These are phyloP conservation scores for Gymnothorax javanicus DNA, from an alignment of 2,797 vertebrate species.

Conservation along the genomic window DNA sequence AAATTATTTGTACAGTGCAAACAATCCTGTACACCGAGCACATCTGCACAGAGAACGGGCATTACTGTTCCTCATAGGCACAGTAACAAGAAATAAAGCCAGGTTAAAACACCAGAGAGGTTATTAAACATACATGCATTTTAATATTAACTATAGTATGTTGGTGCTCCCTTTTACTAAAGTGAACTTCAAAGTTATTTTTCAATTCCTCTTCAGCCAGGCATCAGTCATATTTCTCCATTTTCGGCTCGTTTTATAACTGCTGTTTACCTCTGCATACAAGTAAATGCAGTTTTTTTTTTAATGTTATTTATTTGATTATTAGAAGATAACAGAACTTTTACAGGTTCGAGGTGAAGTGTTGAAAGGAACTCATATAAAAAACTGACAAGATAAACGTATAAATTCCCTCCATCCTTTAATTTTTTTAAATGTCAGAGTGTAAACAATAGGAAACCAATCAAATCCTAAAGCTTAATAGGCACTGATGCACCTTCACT, in stretches of 20 bases:
- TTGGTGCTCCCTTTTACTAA: slow-evolving; percentile 1
- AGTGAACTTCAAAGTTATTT: slow-evolving; percentile 12
- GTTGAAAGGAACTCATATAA: too few species aligned
- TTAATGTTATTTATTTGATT: neutral
- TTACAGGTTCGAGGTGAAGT: too few species aligned
- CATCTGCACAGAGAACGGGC: slow-evolving; percentile 17
- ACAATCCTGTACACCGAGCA: slow-evolving; percentile 5
- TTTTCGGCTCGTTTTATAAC: neutral
- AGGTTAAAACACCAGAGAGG: neutral
- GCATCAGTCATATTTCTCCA: neutral
- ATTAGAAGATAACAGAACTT: too few species aligned
- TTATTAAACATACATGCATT: neutral
- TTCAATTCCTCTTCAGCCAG: neutral
- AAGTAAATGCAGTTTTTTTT: neutral
- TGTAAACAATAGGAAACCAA: neutral
- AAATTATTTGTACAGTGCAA: slow-evolving; percentile 15
- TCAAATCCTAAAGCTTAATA: neutral
- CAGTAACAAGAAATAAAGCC: slow-evolving; percentile 8
- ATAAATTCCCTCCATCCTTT: too few species aligned
- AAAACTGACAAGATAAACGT: neutral
- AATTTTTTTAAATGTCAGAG: too few species aligned
- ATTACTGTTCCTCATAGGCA: slow-evolving; percentile 24
- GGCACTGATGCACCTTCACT: neutral
- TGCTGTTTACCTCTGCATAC: neutral
- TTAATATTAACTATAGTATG: neutral